Percentiles rank a stretch among this genome's conserved stretches.
Evolutionary conservation across 2,797 vertebrate genomes (phyloP).

Genomic region (Clarias fuscus): DNA sequence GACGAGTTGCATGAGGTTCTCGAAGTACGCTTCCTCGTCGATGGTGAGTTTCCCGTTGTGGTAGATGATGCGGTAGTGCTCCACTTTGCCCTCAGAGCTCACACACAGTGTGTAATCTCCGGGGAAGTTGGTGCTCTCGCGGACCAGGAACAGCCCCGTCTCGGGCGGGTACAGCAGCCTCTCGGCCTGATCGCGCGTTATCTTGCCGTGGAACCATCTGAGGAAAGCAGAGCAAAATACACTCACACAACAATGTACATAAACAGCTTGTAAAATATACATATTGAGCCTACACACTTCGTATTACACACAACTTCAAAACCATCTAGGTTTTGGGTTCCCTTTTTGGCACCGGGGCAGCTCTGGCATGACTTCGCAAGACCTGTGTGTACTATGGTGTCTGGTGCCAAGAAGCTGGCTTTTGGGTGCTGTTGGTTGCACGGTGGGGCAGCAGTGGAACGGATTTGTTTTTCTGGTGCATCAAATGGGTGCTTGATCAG

Average conservation of each 20-base stretch:
- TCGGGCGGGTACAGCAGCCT: slow-evolving; percentile 85
- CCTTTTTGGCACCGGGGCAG: too few relatives aligned
- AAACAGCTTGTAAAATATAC: background rate
- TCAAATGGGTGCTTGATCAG: too few relatives aligned
- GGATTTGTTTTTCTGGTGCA: too few relatives aligned
- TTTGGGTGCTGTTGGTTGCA: too few relatives aligned
- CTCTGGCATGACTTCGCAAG: too few relatives aligned
- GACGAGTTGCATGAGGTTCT: slow-evolving; percentile 98
- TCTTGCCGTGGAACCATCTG: slow-evolving; percentile 99
- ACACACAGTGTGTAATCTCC: slow-evolving; percentile 98
- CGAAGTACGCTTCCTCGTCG: slow-evolving; percentile 91
- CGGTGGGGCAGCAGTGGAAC: too few relatives aligned
- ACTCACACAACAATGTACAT: background rate
- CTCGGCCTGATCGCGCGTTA: slow-evolving; percentile 91
- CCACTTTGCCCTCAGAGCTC: slow-evolving; percentile 95
- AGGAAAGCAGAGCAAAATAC: slow-evolving; percentile 7
- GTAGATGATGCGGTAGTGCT: slow-evolving; percentile 98
- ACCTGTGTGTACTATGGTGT: too few relatives aligned
- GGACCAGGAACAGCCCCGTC: slow-evolving; percentile 90
- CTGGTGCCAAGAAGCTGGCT: too few relatives aligned
- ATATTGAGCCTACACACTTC: too few relatives aligned
- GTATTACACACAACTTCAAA: too few relatives aligned
- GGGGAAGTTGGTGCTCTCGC: slow-evolving; percentile 97
- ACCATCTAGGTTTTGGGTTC: too few relatives aligned
- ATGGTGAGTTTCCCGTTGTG: slow-evolving; percentile 90